Base-by-base conservation (phyloP, 1,140 invertebrate species). In the Drosophila ercepeae region DNA sequence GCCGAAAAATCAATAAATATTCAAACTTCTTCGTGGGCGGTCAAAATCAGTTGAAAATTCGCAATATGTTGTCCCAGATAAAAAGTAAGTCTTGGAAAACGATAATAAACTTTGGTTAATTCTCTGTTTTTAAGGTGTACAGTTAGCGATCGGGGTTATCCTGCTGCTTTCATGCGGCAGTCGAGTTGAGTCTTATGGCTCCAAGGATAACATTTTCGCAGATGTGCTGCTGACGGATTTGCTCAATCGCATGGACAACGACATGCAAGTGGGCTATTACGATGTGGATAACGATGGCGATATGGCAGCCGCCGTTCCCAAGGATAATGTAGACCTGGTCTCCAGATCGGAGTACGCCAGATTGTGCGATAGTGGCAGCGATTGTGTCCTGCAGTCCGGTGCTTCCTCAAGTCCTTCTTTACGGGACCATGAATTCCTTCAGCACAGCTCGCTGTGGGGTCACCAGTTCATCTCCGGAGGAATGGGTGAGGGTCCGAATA, bases 361-460 rank as follows among this genome's bases (percentile, higher is more conserved):
- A 32, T 48, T 90, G 23, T 90, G 79, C 27, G 78, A 76, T 3
- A 93, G 92, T 8, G 73, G 58, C 29, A 59, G 29, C 13, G 81
- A 84, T 29, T 84, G 79, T 36, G 44, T 84, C 7, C 36, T 84
- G 23, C 76, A 65, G 11, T 63, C 75, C 14, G 64, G 34, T 8
- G 63, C 39, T 9, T 69, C 52, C 41, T 93, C 94, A 0, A 94
- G 94, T 91, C 95, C 95, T 1, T 95, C 95, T 68, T 92, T 97
- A 34, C 92, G 97, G 9, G 97, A 99, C 91, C 96, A 97, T 71
- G 98, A 99, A 84, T 98, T 97, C 84, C 78, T 98, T 54, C 95
- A 97, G 77, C 97, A 98, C 86, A 97, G 96, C 89, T 95, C 95
- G 2, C 92, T 98, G 1, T 98, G 95, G 94, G 96, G 97, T 6